These are phyloP conservation scores for Semicossyphus pulcher DNA, from an alignment of 2,113 vertebrate species.

Conservation along the genomic window DNA sequence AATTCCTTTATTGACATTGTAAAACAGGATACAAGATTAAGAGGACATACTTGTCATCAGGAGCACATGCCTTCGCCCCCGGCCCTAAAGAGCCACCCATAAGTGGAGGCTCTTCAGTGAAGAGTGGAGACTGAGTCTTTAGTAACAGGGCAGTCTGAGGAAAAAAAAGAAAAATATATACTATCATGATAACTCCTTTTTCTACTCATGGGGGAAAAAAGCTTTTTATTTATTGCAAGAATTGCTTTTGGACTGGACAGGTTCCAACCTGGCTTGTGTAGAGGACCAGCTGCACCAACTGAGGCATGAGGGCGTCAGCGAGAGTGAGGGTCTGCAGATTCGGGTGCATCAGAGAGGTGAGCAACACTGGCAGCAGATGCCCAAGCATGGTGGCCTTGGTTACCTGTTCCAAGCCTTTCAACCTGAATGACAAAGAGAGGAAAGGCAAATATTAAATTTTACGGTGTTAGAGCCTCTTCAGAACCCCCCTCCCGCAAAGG, in stretches of 20 bases:
- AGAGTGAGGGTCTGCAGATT: constrained; percentile 95
- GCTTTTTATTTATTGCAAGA: neutral
- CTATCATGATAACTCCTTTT: neutral
- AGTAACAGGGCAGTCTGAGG: constrained; percentile 94
- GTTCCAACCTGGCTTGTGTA: constrained; percentile 95
- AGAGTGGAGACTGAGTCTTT: constrained; percentile 94
- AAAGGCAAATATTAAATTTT: neutral
- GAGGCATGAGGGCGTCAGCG: constrained; percentile 97
- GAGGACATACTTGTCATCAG: constrained; percentile 73
- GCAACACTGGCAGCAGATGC: constrained; percentile 93
- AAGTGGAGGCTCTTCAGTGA: constrained; percentile 86
- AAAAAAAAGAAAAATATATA: constrained; percentile 24
- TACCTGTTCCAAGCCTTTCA: constrained; percentile 97
- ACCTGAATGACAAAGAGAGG: constrained; percentile 78
- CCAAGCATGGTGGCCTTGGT: constrained; percentile 98
- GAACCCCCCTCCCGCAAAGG: no score
- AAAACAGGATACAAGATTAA: neutral
- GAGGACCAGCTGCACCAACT: constrained; percentile 96
- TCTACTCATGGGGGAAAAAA: neutral
- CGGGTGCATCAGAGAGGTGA: constrained; percentile 97
- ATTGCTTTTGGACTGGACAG: neutral
- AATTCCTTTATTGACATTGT: neutral
- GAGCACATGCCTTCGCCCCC: constrained; percentile 84
- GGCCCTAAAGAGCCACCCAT: constrained; percentile 83
- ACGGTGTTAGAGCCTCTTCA: neutral